Evolutionary conservation across 2,888 invertebrate species (phyloP).

Genomic region (Drosophila dives): DNA sequence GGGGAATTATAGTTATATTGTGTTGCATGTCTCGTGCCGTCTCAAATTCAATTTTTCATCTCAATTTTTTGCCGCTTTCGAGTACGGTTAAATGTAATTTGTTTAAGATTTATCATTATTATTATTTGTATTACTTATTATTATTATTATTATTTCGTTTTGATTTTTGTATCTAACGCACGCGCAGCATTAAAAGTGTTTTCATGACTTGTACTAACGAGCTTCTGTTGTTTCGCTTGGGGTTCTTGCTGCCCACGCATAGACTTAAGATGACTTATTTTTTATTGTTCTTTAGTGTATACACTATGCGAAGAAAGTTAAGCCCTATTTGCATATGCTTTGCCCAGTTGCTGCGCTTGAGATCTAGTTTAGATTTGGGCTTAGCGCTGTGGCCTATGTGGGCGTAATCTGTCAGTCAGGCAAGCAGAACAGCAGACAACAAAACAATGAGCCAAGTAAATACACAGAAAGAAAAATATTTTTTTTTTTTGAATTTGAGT

Average conservation of each 20-base stretch:
- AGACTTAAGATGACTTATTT: conserved; percentile 35
- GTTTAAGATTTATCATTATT: conserved; percentile 37
- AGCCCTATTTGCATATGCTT: conserved; percentile 62
- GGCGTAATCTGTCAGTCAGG: conserved; percentile 36
- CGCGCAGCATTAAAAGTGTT: conserved; percentile 53
- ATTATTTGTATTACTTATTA: not conserved
- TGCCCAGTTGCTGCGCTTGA: conserved; percentile 17
- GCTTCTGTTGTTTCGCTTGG: conserved; percentile 31
- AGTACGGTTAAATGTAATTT: conserved; percentile 75
- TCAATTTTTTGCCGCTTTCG: conserved; percentile 57
- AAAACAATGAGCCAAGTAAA: conserved; percentile 42
- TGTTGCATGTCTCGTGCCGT: conserved; percentile 62
- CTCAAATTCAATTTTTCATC: conserved; percentile 77
- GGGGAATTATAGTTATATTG: conserved; percentile 7
- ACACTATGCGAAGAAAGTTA: conserved; percentile 62
- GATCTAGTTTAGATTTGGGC: conserved; percentile 39
- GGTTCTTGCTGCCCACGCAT: conserved; percentile 44
- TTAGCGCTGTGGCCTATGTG: conserved; percentile 22
- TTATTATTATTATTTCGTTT: not conserved
- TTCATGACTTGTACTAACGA: conserved; percentile 51
- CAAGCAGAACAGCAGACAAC: conserved; percentile 15
- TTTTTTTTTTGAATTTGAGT: not conserved
- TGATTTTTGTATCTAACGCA: conserved; percentile 30
- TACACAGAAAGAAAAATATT: not conserved
- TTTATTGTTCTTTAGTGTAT: not conserved